Base-by-base conservation (phyloP, 2,113 vertebrate genomes). In the Ciconia boyciana region DNA sequence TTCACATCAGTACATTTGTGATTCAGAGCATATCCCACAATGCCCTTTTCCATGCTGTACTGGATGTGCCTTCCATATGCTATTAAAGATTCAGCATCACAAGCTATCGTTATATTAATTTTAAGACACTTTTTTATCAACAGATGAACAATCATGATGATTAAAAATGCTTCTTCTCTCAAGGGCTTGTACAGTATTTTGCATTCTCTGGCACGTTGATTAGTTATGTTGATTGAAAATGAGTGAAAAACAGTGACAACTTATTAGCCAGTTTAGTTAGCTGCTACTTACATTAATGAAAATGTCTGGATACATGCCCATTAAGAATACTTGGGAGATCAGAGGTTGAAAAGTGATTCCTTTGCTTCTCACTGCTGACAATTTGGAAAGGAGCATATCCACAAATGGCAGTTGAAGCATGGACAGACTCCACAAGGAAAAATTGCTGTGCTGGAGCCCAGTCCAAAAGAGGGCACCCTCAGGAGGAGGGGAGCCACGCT, bases 151-250 rank as follows among this genome's bases (percentile, higher is more conserved):
- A 95, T 95, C 95, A 93, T 0, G 16, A 65, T 94, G 91, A 97
- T 96, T 96, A 95, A 95, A 97, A 97, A 95, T 58, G 87, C 84
- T 86, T 94, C 88, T 96, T 48, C 65, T 94, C 71, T 96, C 92
- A 86, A 93, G 94, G 80, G 75, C 70, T 94, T 71, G 64, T 92
- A 90, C 79, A 93, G 87, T 90, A 90, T 91, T 97, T 96, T 95
- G 75, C 81, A 76, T 97, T 93, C 55, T 93, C 78, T 95, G 86
- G 83, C 94, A 86, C 70, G 81, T 80, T 94, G 86, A 87, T 97
- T 93, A 93, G 94, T 90, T 88, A 93, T 86, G 92, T 96, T 97
- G 95, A 96, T 96, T 96, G 92, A 91, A 92, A 97, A 91, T 70
- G 93, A 93, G 91, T 74, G 69, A 95, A 87, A 97, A 96, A 90